Evolutionary conservation across 2,113 vertebrate species (phyloP), one percentile per base, ranked within the genome.

Genomic region (Ranitomeya imitator): DNA sequence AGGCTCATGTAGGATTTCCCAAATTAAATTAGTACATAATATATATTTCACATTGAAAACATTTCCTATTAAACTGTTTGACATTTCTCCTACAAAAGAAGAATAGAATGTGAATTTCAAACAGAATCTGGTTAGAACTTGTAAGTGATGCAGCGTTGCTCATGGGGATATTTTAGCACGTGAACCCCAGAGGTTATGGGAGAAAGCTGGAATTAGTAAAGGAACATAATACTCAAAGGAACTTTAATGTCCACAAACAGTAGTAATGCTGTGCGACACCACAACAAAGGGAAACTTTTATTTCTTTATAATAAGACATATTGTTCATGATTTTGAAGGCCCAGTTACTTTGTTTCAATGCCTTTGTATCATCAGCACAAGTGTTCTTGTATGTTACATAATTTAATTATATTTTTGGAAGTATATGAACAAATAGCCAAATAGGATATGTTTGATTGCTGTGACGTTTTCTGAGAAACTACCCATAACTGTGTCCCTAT

Each of bases 201-300:
- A 89, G 73, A 89, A 55, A 74, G 73, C 74, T 61, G 57, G 23
- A 55, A 55, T 57, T 45, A 31, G 71, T 61, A 84, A 78, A 23
- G 51, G 37, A 85, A 52, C 57, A 85, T 83, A 55, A 77, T 59
- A 63, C 74, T 89, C 87, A 89, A 79, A 67, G 63, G n/a, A 52
- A 23, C 51, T n/a, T 85, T 89, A 84, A 85, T 79, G 55, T 89
- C 26, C 74, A 69, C 18, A 74, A 85, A 85, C 81, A 89, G 87
- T 74, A n/a, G 60, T 84, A 16, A 88, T 69, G 81, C 60, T 88
- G 82, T 88, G 71, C 71, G 87, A 79, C 61, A 54, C 57, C 82
- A 69, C 82, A 79, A 85, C 73, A 88, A 88, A 84, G 82, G 37
- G 74, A 73, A 69, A 77, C 73, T 85, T 89, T 89, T 14, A 83